Evolutionary conservation across 2,113 vertebrate species (phyloP).

Genomic region (Numida meleagris): DNA sequence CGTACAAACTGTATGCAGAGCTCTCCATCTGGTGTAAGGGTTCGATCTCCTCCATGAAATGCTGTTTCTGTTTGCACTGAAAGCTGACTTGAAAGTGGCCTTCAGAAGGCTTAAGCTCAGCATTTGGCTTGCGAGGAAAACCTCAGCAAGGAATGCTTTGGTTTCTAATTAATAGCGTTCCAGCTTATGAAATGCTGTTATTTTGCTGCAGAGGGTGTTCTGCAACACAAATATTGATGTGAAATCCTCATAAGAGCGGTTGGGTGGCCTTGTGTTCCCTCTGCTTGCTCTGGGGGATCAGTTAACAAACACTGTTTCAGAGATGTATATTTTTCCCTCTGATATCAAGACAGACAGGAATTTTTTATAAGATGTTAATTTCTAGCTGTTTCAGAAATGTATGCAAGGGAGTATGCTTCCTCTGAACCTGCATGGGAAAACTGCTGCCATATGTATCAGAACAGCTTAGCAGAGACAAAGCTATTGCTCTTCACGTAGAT

Average conservation of each 20-base stretch:
- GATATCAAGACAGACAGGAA: background rate
- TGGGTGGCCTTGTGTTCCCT: background rate
- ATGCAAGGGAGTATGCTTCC: rapidly evolving
- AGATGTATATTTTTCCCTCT: background rate
- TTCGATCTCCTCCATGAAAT: rapidly evolving
- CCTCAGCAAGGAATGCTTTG: background rate
- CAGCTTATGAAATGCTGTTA: background rate
- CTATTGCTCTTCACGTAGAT: rapidly evolving
- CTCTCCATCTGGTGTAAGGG: background rate
- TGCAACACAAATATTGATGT: constrained; percentile 30
- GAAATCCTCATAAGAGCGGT: background rate
- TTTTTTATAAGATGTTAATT: background rate
- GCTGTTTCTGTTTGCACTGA: background rate
- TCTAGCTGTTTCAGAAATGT: background rate
- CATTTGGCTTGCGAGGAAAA: background rate
- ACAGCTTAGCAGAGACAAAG: background rate
- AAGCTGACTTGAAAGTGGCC: background rate
- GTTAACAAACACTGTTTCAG: background rate
- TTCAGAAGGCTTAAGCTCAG: background rate
- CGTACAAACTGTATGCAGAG: rapidly evolving
- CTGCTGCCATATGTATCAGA: rapidly evolving
- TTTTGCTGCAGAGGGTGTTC: constrained; percentile 3
- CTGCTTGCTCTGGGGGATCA: background rate
- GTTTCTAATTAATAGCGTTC: background rate
- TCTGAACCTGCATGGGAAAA: background rate